Evolutionary conservation across 2,113 vertebrate species (phyloP), one percentile per base, ranked within the genome.

Genomic region (Pungitius pungitius): DNA sequence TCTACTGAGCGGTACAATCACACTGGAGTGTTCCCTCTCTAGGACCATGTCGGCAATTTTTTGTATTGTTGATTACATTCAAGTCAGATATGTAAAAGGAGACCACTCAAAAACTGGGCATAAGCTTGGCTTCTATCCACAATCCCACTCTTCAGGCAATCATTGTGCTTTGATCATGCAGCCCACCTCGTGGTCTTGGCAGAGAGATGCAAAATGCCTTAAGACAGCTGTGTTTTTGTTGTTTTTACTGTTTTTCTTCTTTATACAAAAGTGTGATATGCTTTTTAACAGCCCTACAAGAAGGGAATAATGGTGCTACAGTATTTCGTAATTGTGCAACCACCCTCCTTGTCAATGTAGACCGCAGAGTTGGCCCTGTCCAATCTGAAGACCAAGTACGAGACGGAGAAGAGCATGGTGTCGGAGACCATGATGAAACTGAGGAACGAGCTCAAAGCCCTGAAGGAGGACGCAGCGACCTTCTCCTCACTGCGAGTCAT

Each of bases 401-500:
- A 96, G 83, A 94, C 93, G 0, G 95, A 96, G 91, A 95, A 95
- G 88, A 85, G 90, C 66, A 85, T 95, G 86, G 93, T 96, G 83
- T 93, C 94, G 0, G 95, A 95, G 78, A 95, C 94, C 10, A 95
- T 96, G 95, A 80, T 89, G 89, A 96, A 95, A 78, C 91, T 96
- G 59, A 87, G 95, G 51, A 95, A 95, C 2, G 95, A 96, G 85
- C 92, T 96, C 7, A 96, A 96, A 73, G 92, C 92, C 15, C 83
- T 96, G 69, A 96, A 96, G 85, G 95, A 96, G 80, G 95, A 96
- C 6, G 94, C 95, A 0, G 94, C 95, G 58, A 96, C 95, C 9
- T 96, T 96, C 86, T 96, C 95, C 10, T 95, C 95, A 0, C 90
- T 96, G 18, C 81, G 95, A 20, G 93, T 95, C 79, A 94, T 96